A percentile compares a stretch with the other conserved stretches of the same genome.
phyloP scores from a whole-genome alignment of 2,113 vertebrate genomes.

The Ondatra zibethicus region DNA sequence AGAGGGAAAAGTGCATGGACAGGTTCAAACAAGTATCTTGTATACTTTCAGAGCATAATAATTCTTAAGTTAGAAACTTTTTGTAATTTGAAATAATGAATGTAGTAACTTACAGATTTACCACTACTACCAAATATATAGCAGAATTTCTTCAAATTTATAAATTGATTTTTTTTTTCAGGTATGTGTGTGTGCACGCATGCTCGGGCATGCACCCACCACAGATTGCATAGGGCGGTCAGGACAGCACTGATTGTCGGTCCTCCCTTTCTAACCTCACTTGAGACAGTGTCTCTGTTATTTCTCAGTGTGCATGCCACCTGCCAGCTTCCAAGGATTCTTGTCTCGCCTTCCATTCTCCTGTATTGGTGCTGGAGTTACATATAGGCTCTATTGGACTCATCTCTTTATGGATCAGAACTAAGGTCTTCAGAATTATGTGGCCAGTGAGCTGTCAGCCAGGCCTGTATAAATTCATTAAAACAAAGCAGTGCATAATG shows the following conservation, averaged over 20 bases:
- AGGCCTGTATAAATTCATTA: neutral
- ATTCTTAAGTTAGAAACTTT: neutral
- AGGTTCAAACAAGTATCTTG: neutral
- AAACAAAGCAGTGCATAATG: neutral
- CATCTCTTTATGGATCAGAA: neutral
- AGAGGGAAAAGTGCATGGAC: neutral
- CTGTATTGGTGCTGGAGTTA: neutral
- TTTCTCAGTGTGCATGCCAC: neutral
- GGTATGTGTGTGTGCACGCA: no score
- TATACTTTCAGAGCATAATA: neutral
- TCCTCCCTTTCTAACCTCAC: neutral
- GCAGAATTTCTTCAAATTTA: slow-evolving; percentile 17
- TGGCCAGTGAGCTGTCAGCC: neutral
- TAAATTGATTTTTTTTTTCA: neutral
- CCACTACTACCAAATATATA: neutral
- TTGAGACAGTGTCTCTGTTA: neutral
- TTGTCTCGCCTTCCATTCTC: neutral
- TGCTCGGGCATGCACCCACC: no score
- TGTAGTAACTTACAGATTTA: neutral
- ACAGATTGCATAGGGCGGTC: neutral
- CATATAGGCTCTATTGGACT: neutral
- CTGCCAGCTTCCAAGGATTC: neutral
- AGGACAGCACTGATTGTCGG: neutral
- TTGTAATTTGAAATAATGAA: neutral
- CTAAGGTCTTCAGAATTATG: neutral